Conservation (phyloP, 1,140 invertebrate species). For the Pogonus chalceus region DNA sequence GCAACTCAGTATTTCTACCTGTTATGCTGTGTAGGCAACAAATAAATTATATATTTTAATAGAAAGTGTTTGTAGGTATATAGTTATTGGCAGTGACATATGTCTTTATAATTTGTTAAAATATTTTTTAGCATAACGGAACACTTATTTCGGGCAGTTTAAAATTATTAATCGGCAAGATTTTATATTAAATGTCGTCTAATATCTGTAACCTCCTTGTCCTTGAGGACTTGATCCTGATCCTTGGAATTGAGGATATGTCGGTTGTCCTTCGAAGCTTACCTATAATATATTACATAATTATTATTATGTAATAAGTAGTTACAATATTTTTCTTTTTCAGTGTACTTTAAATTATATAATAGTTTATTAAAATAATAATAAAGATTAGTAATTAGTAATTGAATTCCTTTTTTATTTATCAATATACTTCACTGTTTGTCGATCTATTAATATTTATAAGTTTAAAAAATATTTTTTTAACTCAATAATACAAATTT, state of each 20-base stretch:
- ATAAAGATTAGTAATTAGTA: too few relatives aligned
- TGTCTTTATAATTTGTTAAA: neutral
- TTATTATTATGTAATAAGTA: constrained; percentile 8
- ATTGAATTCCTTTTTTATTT: too few relatives aligned
- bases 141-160: neutral
- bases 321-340: constrained; percentile 16
- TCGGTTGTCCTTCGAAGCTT: constrained; percentile 48
- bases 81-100: neutral
- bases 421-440: too few relatives aligned
- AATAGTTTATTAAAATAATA: too few relatives aligned
- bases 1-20: too few relatives aligned
- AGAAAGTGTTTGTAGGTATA: constrained; percentile 10
- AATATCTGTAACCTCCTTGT: constrained; percentile 45
- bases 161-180: constrained; percentile 13
- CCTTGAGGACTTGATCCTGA: constrained; percentile 20
- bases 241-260: constrained; percentile 38
- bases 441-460: too few relatives aligned
- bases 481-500: too few relatives aligned
- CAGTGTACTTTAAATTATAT: too few relatives aligned
- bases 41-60: constrained; percentile 1
- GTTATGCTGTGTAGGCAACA: too few relatives aligned
- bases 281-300: constrained; percentile 35
- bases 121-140: neutral
- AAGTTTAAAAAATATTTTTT: too few relatives aligned
- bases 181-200: constrained; percentile 19